Evolutionary conservation across 1,140 invertebrate species (phyloP).

Genomic region (Drosophila lacertosa): DNA sequence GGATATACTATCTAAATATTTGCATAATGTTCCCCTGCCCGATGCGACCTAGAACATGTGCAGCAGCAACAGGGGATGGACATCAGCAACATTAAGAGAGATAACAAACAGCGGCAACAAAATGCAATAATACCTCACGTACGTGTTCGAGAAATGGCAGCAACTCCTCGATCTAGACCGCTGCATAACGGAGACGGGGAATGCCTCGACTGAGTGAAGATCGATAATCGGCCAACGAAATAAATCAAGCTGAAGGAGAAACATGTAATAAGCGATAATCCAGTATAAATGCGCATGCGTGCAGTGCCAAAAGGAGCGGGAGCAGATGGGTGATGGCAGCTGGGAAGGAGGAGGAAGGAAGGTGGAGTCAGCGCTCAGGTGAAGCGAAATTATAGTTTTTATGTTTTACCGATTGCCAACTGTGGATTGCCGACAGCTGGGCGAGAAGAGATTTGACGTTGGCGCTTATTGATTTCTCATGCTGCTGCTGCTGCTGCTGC

Average conservation of each 20-base stretch:
- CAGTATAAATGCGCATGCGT: conserved; percentile 56
- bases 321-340: background rate
- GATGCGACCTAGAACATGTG: conserved; percentile 24
- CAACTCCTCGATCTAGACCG: conserved; percentile 28
- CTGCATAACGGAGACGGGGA: conserved; percentile 12
- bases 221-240: conserved; percentile 36
- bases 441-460: conserved; percentile 31
- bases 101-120: conserved; percentile 10
- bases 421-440: conserved; percentile 31
- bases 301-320: conserved; percentile 27
- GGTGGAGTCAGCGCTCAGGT: conserved; percentile 10
- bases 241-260: conserved; percentile 37
- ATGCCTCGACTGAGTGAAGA: conserved; percentile 8
- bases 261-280: conserved; percentile 56
- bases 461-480: conserved; percentile 57
- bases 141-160: conserved; percentile 27
- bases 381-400: conserved; percentile 50
- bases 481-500: background rate
- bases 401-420: conserved; percentile 19
- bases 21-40: conserved; percentile 29
- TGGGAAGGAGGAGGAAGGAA: background rate
- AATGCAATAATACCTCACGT: conserved; percentile 40
- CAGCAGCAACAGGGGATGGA: conserved; percentile 1
- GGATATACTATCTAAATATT: conserved; percentile 24
- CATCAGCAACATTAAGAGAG: background rate